Conservation (phyloP, 2,113 vertebrate genomes). For the Potamarius usumacintae region DNA sequence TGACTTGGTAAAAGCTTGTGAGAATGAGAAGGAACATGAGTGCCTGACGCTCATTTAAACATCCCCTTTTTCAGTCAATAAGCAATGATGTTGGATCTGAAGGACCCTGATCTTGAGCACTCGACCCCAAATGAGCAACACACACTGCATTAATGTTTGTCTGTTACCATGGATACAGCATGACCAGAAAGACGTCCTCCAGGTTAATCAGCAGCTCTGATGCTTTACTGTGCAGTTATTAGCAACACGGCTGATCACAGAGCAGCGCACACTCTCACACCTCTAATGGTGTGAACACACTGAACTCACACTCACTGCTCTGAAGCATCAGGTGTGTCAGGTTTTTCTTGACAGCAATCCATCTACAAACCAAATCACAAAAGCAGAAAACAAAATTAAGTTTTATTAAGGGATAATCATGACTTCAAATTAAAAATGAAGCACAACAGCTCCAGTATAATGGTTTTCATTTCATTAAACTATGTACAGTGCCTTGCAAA, state of each 20-base stretch:
- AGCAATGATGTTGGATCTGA: neutral
- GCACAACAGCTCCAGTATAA: neutral
- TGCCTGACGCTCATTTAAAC: neutral
- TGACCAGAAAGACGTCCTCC: constrained; percentile 15
- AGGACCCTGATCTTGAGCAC: neutral
- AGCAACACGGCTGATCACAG: neutral
- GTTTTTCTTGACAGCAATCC: neutral
- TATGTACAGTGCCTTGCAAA: too few species aligned
- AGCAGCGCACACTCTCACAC: neutral
- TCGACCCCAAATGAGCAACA: constrained; percentile 6
- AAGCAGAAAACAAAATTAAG: neutral
- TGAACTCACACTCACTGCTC: neutral
- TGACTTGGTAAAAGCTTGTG: neutral
- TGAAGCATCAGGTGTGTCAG: neutral
- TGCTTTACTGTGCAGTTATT: neutral
- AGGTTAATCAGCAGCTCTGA: constrained; percentile 35
- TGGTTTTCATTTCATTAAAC: too few species aligned
- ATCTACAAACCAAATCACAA: neutral
- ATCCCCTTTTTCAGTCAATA: neutral
- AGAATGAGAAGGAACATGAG: neutral
- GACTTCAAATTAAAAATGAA: neutral
- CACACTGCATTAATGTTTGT: constrained; percentile 31
- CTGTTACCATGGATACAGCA: constrained; percentile 51
- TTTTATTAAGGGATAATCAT: neutral
- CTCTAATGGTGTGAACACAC: neutral